A percentile compares a stretch with the other conserved stretches of the same genome.
Evolutionary conservation across 2,797 vertebrate species (phyloP).

Genomic region (Phrynocephalus forsythii): DNA sequence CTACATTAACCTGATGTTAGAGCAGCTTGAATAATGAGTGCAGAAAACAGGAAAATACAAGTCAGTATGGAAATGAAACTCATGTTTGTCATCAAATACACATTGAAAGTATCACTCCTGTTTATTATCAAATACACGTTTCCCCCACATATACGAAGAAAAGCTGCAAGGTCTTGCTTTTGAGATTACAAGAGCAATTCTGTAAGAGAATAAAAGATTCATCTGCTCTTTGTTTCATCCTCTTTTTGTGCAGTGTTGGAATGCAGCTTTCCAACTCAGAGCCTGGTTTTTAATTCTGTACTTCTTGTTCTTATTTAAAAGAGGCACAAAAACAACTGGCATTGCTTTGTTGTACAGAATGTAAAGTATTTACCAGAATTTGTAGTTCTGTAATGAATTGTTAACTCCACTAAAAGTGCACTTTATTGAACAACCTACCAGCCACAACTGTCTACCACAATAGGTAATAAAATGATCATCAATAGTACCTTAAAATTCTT

Average conservation of each 20-base stretch:
- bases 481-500: slow-evolving; percentile 13
- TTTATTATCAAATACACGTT: background rate
- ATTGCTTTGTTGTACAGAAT: slow-evolving; percentile 10
- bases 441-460: slow-evolving; percentile 16
- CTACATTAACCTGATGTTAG: too few species aligned
- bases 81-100: too few species aligned
- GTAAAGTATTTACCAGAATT: background rate
- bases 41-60: too few species aligned
- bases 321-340: background rate
- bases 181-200: background rate
- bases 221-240: background rate
- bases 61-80: too few species aligned
- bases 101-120: background rate
- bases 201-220: background rate
- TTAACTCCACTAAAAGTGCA: slow-evolving; percentile 1
- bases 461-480: background rate
- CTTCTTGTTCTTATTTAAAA: background rate
- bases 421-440: slow-evolving; percentile 1
- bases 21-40: too few species aligned
- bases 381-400: slow-evolving; percentile 8
- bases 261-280: background rate
- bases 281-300: background rate
- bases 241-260: background rate
- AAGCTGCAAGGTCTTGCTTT: background rate
- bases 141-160: background rate